A percentile compares a stretch with the other conserved stretches of the same genome.
These are phyloP conservation scores for Epinotia demarniana DNA, from an alignment of 2,888 invertebrate species.

Conservation along the genomic window DNA sequence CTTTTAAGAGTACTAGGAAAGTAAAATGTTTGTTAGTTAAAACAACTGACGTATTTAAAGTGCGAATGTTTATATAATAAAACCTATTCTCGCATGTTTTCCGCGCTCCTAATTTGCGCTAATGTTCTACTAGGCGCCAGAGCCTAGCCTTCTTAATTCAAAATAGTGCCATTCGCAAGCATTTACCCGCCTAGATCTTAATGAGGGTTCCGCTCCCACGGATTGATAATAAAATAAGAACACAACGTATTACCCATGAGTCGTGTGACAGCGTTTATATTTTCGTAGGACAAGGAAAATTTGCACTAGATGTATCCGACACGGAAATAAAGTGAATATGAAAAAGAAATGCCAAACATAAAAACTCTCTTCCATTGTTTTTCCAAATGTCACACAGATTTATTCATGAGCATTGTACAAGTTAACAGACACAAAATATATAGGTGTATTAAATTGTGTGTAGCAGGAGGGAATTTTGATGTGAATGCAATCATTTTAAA, in stretches of 20 bases:
- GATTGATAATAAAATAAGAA: constrained; percentile 17
- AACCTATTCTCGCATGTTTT: no score
- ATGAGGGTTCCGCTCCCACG: constrained; percentile 6
- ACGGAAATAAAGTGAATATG: not conserved
- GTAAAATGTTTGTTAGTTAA: no score
- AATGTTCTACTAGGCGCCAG: not conserved
- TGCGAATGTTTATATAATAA: no score
- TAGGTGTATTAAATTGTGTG: not conserved
- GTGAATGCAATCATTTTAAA: no score
- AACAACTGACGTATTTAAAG: no score
- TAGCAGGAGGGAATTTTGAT: not conserved
- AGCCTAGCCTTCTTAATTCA: not conserved
- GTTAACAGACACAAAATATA: not conserved
- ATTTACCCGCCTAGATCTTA: not conserved
- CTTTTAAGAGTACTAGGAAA: no score
- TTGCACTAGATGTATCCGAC: not conserved
- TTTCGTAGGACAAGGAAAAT: constrained; percentile 19
- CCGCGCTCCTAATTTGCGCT: no score
- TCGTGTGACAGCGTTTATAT: not conserved
- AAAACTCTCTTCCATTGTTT: not conserved
- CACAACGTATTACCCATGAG: not conserved
- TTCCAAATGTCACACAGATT: constrained; percentile 1
- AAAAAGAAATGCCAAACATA: constrained; percentile 7
- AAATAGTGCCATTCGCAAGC: not conserved
- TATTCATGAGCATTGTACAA: not conserved